Evolutionary conservation across 2,888 invertebrate species (phyloP), one percentile per base, ranked within the genome.

Genomic region (Conops quadrifasciatus): DNA sequence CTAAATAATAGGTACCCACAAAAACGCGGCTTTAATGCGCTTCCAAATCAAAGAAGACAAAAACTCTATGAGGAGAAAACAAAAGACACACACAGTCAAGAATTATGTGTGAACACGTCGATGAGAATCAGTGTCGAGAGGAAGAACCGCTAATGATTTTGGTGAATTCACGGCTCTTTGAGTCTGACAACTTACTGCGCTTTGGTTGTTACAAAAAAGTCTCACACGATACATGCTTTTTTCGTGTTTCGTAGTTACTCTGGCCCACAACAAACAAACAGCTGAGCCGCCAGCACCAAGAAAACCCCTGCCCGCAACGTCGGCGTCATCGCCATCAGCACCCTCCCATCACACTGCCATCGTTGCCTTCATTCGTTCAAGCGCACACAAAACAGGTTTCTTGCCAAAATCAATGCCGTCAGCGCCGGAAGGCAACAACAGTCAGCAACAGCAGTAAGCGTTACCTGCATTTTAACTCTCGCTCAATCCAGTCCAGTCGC

Each of bases 231-330:
- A 67, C 67, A 53, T 15, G 67, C 56, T 67, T 58, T n/a, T 19
- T 49, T 3, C n/a, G 49, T 15, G n/a, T 49, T 19, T 49, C 11
- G 4, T 49, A 3, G 49, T 19, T 15, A 49, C 49, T 16, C 49
- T 49, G 49, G n/a, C 58, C 64, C 30, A 59, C 66, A 65, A 28
- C 36, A 19, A 3, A 9, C 9, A 43, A 67, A 67, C 67, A 67
- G 58, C 67, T 67, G 67, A 56, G 67, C 58, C 19, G 28, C 30
- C 15, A 30, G 24, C 62, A 21, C 62, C 45, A 62, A 19, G 62
- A 36, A 11, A 24, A 43, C 45, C 16, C 43, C 30, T 19, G 36
- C 16, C 19, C 60, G 13, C 60, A 43, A 43, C 26, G 5, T 19
- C 2, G 15, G 28, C 26, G 21, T n/a, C 1, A 24, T 51, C 4